phyloP scores from a whole-genome alignment of 2,797 vertebrate genomes.

The Enteromius afrohamiltoni region DNA sequence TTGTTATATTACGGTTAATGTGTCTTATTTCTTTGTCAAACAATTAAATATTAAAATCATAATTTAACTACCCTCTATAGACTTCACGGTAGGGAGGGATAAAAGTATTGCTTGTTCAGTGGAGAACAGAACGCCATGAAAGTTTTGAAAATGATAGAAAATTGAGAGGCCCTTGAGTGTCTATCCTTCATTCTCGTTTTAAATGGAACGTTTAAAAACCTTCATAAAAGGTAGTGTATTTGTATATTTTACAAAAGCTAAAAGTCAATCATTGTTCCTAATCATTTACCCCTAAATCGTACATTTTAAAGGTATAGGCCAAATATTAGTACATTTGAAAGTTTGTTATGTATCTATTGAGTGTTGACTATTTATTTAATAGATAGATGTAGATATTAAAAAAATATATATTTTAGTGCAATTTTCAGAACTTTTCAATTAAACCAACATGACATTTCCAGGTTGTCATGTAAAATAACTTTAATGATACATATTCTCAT shows the following conservation, averaged over 20 bases:
- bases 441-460: background rate
- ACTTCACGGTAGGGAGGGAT: background rate
- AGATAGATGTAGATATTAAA: background rate
- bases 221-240: background rate
- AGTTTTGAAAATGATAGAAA: background rate
- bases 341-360: background rate
- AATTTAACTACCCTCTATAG: background rate
- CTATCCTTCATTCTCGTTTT: background rate
- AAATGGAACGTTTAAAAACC: background rate
- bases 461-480: conserved; percentile 28
- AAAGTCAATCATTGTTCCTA: background rate
- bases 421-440: background rate
- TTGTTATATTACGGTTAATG: background rate
- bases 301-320: background rate
- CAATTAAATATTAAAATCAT: background rate
- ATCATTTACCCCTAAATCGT: background rate
- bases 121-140: background rate
- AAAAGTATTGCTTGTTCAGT: background rate
- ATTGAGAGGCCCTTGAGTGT: no score
- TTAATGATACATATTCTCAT: conserved; percentile 53
- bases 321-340: background rate
- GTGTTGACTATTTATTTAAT: background rate
- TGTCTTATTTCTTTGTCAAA: background rate
- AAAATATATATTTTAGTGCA: background rate
- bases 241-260: background rate